phyloP scores from a whole-genome alignment of 2,113 vertebrate genomes.

The Emydocephalus ijimae region DNA sequence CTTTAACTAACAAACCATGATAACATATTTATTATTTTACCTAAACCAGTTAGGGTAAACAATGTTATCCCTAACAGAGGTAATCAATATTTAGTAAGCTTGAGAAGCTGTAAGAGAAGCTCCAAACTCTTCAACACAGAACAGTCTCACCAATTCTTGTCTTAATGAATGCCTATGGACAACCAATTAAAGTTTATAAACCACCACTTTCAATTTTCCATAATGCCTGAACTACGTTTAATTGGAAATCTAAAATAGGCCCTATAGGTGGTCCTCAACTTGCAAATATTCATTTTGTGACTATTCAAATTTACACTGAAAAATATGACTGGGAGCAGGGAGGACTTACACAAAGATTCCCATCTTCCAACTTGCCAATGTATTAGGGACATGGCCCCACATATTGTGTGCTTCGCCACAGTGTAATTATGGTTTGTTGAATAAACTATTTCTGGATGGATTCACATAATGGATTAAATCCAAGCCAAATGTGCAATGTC shows the following conservation, averaged over 20 bases:
- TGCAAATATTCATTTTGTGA: neutral
- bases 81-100: neutral
- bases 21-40: too few relatives aligned
- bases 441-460: neutral
- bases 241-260: neutral
- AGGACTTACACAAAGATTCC: neutral
- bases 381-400: neutral
- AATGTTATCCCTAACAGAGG: too few relatives aligned
- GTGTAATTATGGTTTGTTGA: neutral
- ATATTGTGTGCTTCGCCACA: neutral
- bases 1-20: too few relatives aligned
- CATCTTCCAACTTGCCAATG: neutral
- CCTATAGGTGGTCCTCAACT: neutral
- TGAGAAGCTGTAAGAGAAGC: neutral
- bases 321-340: neutral
- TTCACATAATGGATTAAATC: neutral
- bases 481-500: neutral
- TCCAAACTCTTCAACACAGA: neutral
- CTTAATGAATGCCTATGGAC: neutral
- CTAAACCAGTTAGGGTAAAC: too few relatives aligned
- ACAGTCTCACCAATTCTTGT: neutral
- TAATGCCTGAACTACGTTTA: neutral
- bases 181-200: neutral
- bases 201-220: neutral
- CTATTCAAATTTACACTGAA: neutral